These are phyloP conservation scores for Mola mola DNA, from an alignment of 2,113 vertebrate genomes.

Conservation along the genomic window DNA sequence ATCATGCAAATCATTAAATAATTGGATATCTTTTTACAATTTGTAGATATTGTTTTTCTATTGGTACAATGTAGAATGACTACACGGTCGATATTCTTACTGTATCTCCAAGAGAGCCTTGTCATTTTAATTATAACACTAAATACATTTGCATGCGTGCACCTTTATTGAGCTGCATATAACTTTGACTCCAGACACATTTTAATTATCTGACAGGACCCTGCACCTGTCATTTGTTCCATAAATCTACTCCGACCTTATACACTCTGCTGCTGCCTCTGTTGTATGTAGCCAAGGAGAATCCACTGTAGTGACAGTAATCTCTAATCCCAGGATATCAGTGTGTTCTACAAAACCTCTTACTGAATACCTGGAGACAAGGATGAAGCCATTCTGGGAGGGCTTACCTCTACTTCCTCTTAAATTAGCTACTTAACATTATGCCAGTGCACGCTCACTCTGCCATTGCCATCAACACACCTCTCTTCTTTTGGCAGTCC, in stretches of 20 bases:
- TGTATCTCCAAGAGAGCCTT: not conserved
- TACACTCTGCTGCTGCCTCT: constrained; percentile 23
- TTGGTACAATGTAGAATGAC: too few species aligned
- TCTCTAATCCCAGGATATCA: constrained; percentile 55
- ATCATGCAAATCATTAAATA: too few species aligned
- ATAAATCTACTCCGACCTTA: not conserved
- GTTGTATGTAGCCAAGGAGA: constrained; percentile 23
- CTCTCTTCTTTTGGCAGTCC: constrained; percentile 72
- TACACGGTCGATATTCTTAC: not conserved
- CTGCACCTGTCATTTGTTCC: not conserved
- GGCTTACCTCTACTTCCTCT: constrained; percentile 41
- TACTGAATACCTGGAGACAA: constrained; percentile 57
- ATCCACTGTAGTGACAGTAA: constrained; percentile 49
- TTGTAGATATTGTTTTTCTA: not conserved
- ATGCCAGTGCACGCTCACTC: constrained; percentile 20
- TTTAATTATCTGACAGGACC: not conserved
- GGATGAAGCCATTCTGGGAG: constrained; percentile 22
- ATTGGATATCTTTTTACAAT: too few species aligned
- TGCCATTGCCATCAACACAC: constrained; percentile 8
- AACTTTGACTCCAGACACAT: not conserved
- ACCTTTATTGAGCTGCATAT: not conserved
- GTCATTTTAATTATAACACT: not conserved
- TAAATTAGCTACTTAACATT: constrained; percentile 56
- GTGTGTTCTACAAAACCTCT: constrained; percentile 37
- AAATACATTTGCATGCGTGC: not conserved